Conservation (phyloP, 2,113 vertebrate genomes). For the Sturnira hondurensis region DNA sequence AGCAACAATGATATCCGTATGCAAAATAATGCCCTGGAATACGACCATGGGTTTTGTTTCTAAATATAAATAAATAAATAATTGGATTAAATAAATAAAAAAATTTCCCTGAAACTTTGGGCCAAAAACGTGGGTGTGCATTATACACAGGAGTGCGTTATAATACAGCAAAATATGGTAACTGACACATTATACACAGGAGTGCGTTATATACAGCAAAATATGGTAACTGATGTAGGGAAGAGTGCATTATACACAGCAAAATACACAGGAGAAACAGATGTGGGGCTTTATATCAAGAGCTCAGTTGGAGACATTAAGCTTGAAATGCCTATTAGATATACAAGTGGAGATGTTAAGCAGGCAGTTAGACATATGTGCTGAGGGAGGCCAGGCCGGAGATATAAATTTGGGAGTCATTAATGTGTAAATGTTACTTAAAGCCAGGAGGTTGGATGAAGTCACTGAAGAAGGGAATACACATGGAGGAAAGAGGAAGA, state of each 20-base stretch:
- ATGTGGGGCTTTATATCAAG: not conserved
- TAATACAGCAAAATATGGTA: not conserved
- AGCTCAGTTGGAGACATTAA: not conserved
- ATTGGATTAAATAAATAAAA: too few relatives aligned
- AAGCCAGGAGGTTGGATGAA: not conserved
- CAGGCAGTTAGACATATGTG: not conserved
- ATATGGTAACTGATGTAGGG: not conserved
- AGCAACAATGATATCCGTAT: too few relatives aligned
- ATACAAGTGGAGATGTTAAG: not conserved
- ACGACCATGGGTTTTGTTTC: too few relatives aligned
- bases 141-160: too few relatives aligned
- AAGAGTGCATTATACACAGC: not conserved
- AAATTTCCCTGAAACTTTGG: too few relatives aligned
- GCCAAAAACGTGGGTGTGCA: too few relatives aligned
- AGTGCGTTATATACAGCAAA: too few relatives aligned
- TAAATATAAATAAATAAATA: too few relatives aligned
- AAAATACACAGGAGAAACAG: not conserved
- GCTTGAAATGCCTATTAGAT: slow-evolving; percentile 21
- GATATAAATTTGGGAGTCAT: not conserved
- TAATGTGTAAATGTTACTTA: not conserved
- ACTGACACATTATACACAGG: not conserved
- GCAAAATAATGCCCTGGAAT: too few relatives aligned
- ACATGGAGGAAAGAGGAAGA: not conserved
- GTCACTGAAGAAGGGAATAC: not conserved
- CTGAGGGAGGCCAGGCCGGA: not conserved